phyloP scores from a whole-genome alignment of 2,797 vertebrate genomes.

The Gymnocypris eckloni region DNA sequence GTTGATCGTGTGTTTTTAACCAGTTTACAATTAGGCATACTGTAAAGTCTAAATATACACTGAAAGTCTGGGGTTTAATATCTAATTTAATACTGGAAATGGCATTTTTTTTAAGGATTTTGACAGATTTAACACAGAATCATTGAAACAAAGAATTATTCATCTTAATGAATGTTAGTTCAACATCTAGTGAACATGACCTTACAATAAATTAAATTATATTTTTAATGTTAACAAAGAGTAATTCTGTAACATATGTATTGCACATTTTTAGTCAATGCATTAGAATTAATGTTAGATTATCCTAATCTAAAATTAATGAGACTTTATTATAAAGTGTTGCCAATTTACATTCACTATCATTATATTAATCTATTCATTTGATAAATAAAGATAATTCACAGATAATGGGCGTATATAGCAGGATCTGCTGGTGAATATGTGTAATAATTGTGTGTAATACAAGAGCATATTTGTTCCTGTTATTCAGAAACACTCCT shows the following conservation, averaged over 20 bases:
- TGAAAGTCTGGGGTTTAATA: neutral
- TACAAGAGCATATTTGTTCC: slow-evolving; percentile 9
- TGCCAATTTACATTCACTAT: neutral
- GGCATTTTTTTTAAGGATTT: neutral
- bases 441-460: neutral
- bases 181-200: too few relatives aligned
- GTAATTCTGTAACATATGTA: neutral
- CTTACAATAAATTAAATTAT: neutral
- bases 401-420: neutral
- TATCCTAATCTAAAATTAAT: neutral
- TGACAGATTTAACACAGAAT: neutral
- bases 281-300: neutral
- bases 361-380: neutral
- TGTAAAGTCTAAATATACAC: neutral
- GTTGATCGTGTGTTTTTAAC: neutral
- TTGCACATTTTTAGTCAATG: neutral
- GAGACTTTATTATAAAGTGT: neutral
- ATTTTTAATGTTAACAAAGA: neutral
- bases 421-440: neutral
- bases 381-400: neutral
- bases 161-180: too few relatives aligned
- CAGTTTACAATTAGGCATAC: neutral
- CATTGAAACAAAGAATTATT: too few relatives aligned
- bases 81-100: neutral
- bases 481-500: slow-evolving; percentile 27